Conservation (phyloP, 2,113 vertebrate species). For the Petaurus breviceps region DNA sequence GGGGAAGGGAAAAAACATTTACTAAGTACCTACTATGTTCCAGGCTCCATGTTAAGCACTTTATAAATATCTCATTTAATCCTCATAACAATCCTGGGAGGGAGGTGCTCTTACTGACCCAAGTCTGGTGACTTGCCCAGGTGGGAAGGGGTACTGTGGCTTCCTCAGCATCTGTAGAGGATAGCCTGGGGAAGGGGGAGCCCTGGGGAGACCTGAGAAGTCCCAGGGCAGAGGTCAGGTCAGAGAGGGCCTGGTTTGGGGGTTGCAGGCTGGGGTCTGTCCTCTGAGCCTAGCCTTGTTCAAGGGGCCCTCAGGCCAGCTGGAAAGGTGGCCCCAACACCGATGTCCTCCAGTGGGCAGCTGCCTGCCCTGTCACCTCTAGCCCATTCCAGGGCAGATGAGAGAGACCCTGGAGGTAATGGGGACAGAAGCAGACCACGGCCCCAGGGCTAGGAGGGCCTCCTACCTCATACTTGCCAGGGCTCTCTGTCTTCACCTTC, state of each 20-base stretch:
- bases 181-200: too few relatives aligned
- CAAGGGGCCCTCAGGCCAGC: too few relatives aligned
- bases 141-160: not conserved
- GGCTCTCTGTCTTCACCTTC: slow-evolving; percentile 88
- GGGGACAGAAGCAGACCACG: not conserved
- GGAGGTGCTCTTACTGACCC: not conserved
- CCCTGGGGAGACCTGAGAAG: too few relatives aligned
- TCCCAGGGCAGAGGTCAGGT: too few relatives aligned
- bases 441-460: not conserved
- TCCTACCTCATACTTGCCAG: slow-evolving; percentile 92
- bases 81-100: not conserved
- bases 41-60: not conserved
- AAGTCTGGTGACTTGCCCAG: too few relatives aligned
- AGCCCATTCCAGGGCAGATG: too few relatives aligned
- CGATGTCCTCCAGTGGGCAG: too few relatives aligned
- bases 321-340: not conserved
- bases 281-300: too few relatives aligned
- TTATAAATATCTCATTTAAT: not conserved
- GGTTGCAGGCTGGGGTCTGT: too few relatives aligned
- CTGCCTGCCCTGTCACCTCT: too few relatives aligned
- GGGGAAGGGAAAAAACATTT: not conserved
- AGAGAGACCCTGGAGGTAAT: too few relatives aligned
- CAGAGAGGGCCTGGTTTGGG: not conserved
- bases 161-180: too few relatives aligned
- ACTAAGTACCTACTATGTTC: not conserved